Percentiles rank a stretch among this genome's conserved stretches.
Evolutionary conservation across 2,888 invertebrate species (phyloP).

Genomic region (Leucozona laternaria): DNA sequence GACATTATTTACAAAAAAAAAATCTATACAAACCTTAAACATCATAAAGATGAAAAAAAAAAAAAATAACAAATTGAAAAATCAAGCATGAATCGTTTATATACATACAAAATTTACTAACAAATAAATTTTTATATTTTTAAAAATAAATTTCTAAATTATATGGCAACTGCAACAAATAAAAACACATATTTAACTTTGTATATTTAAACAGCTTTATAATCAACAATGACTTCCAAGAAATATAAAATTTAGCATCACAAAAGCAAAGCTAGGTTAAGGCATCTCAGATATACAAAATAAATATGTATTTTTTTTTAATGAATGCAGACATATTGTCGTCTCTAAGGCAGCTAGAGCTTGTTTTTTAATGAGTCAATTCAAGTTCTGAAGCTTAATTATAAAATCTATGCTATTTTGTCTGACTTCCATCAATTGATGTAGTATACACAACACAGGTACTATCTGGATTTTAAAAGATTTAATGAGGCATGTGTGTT

Average conservation of each 20-base stretch:
- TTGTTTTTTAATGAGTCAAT: constrained; percentile 12
- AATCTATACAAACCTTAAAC: neutral
- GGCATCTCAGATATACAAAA: accelerated
- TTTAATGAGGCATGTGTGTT: neutral
- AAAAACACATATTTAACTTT: neutral
- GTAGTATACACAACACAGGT: neutral
- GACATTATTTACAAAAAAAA: neutral
- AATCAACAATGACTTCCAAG: neutral
- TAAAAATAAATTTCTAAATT: neutral
- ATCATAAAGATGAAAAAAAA: neutral
- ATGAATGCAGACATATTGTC: neutral
- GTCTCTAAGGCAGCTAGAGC: neutral
- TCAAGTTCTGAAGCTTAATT: neutral
- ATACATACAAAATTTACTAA: too few species aligned
- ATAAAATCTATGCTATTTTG: neutral
- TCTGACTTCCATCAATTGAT: neutral
- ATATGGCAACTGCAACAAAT: neutral
- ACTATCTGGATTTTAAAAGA: neutral
- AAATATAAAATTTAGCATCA: neutral
- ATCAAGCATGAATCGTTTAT: neutral
- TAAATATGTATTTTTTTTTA: neutral
- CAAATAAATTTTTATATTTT: neutral
- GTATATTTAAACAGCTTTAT: neutral
- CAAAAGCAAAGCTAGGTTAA: neutral
- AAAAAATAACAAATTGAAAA: neutral